These are phyloP conservation scores for Danio albolineatus DNA, from an alignment of 2,797 vertebrate genomes.

Conservation along the genomic window DNA sequence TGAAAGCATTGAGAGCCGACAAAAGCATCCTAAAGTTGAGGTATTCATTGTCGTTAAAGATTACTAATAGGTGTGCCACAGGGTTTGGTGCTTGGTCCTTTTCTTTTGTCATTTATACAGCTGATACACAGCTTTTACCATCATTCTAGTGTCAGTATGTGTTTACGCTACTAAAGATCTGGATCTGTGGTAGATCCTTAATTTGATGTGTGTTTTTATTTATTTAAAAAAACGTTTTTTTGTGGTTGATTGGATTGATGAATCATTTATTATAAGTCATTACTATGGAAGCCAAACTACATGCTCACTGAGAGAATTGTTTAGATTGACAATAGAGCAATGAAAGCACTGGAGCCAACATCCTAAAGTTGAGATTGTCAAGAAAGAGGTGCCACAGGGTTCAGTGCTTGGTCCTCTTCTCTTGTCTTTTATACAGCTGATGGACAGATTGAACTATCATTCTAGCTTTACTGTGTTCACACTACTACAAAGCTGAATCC, in stretches of 20 bases:
- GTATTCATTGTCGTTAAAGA: neutral
- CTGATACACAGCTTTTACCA: neutral
- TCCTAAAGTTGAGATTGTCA: neutral
- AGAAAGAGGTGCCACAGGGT: slow-evolving; percentile 5
- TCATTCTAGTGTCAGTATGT: neutral
- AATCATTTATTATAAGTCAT: no score
- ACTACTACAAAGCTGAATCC: no score
- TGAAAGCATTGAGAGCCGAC: neutral
- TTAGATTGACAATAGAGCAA: neutral
- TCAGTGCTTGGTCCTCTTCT: neutral
- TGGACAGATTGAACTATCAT: neutral
- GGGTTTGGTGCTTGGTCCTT: neutral
- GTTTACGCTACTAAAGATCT: neutral
- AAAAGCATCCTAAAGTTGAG: neutral
- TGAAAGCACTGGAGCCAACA: neutral
- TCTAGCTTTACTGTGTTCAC: no score
- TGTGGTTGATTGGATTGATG: no score
- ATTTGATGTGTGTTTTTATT: neutral
- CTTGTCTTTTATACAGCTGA: neutral
- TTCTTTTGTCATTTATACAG: neutral
- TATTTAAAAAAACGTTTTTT: no score
- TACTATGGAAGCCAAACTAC: no score
- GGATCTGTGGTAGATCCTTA: neutral
- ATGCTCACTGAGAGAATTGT: no score
- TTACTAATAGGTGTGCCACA: slow-evolving; percentile 1